Percentiles rank a stretch among this genome's conserved stretches.
These are phyloP conservation scores for Bombylius discolor DNA, from an alignment of 2,888 invertebrate species.

Conservation along the genomic window DNA sequence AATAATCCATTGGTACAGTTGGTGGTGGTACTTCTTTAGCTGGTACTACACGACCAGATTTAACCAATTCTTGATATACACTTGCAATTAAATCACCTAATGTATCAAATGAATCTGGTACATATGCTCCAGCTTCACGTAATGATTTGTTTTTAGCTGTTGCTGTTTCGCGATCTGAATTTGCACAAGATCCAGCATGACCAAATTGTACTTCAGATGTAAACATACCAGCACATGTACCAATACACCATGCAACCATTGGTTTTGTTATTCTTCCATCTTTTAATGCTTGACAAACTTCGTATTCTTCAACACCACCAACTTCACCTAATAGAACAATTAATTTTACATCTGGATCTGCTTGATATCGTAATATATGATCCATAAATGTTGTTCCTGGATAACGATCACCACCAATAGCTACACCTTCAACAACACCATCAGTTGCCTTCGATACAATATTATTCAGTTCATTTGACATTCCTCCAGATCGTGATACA, in stretches of 20 bases:
- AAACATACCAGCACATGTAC: conserved; percentile 80
- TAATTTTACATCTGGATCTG: conserved; percentile 77
- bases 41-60: conserved; percentile 69
- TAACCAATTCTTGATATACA: conserved; percentile 65
- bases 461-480: conserved; percentile 99
- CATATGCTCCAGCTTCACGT: conserved; percentile 68
- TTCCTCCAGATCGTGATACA: conserved; percentile 96
- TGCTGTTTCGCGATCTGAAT: conserved; percentile 87
- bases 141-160: conserved; percentile 81
- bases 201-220: conserved; percentile 92
- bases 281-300: conserved; percentile 79
- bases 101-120: conserved; percentile 87
- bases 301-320: conserved; percentile 97
- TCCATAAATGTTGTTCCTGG: conserved; percentile 98
- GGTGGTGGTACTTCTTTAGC: conserved; percentile 91
- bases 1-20: conserved; percentile 99
- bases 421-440: conserved; percentile 95
- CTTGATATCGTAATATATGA: conserved; percentile 78
- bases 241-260: conserved; percentile 97
- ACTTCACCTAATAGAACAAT: conserved; percentile 94
- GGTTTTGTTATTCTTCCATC: conserved; percentile 78
- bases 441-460: conserved; percentile 93
- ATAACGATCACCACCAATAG: conserved; percentile 95
- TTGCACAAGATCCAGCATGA: conserved; percentile 97
- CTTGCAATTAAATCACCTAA: conserved; percentile 66